A percentile compares a stretch with the other conserved stretches of the same genome.
phyloP scores from a whole-genome alignment of 2,113 vertebrate species.

The Stegostoma tigrinum region DNA sequence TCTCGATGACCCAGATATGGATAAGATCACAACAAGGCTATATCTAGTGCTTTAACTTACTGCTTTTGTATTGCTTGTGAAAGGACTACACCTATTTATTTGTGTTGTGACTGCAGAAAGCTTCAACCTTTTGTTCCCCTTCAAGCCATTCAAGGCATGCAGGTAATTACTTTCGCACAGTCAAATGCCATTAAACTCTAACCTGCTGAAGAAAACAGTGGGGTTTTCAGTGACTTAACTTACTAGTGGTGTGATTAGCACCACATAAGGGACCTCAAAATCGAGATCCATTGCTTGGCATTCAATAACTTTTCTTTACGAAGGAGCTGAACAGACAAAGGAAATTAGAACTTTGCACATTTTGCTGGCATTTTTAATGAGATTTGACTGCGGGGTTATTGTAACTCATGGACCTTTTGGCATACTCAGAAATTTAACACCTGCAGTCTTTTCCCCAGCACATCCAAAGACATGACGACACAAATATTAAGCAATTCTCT shows the following conservation, averaged over 20 bases:
- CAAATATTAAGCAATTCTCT: slow-evolving; percentile 10
- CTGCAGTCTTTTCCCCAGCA: slow-evolving; percentile 13
- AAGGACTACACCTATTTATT: not conserved
- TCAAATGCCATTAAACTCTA: slow-evolving; percentile 8
- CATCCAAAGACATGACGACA: slow-evolving; percentile 3
- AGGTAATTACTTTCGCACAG: not conserved
- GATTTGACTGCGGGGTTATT: slow-evolving; percentile 17
- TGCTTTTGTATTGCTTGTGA: not conserved
- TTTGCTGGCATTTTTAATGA: not conserved
- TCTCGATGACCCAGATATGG: no score
- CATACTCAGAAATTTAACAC: not conserved
- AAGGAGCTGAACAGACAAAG: not conserved
- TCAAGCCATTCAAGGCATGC: not conserved
- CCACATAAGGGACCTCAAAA: not conserved
- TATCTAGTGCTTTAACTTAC: not conserved
- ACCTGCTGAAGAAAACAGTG: not conserved
- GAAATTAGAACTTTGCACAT: not conserved
- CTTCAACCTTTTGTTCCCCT: not conserved
- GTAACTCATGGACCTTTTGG: not conserved
- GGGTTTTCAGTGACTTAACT: not conserved
- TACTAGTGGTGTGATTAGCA: not conserved
- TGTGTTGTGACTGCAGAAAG: not conserved
- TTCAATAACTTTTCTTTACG: not conserved
- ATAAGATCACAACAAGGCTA: not conserved
- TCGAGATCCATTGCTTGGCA: not conserved